These are phyloP conservation scores for Metacarcinus magister DNA, from an alignment of 2,888 invertebrate genomes.

Conservation along the genomic window DNA sequence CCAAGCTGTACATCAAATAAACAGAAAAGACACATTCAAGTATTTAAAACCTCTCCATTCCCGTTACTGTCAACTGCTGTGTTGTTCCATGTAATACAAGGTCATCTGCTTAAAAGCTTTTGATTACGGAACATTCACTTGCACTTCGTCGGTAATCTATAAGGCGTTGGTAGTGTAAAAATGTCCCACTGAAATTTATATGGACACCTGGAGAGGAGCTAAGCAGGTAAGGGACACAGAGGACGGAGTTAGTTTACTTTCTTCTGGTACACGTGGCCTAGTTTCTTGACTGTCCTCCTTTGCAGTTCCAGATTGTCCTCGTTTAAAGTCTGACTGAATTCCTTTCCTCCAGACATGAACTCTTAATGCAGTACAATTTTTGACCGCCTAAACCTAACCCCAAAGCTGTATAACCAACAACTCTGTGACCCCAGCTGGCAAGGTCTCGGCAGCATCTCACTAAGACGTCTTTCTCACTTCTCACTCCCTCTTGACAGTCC, in stretches of 20 bases:
- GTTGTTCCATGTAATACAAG: too few relatives aligned
- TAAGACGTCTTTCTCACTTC: not conserved
- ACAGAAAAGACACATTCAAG: too few relatives aligned
- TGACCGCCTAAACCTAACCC: not conserved
- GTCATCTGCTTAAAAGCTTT: too few relatives aligned
- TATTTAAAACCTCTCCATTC: too few relatives aligned
- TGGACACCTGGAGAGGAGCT: not conserved
- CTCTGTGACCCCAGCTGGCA: not conserved
- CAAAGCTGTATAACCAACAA: not conserved
- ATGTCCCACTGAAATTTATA: not conserved
- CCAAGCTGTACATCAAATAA: too few relatives aligned
- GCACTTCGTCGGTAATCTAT: too few relatives aligned
- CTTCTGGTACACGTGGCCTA: not conserved
- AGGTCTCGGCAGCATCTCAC: not conserved
- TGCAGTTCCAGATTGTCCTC: not conserved
- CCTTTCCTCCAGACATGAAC: not conserved
- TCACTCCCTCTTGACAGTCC: not conserved
- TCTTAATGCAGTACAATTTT: not conserved
- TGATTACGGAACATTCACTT: too few relatives aligned
- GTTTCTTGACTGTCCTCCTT: not conserved
- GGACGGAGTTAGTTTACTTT: not conserved
- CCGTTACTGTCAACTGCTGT: too few relatives aligned
- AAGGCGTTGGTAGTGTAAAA: too few relatives aligned
- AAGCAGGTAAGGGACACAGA: conserved; percentile 20
- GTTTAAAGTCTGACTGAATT: not conserved